phyloP scores from a whole-genome alignment of 1,140 invertebrate genomes.

The Helicoverpa armigera region DNA sequence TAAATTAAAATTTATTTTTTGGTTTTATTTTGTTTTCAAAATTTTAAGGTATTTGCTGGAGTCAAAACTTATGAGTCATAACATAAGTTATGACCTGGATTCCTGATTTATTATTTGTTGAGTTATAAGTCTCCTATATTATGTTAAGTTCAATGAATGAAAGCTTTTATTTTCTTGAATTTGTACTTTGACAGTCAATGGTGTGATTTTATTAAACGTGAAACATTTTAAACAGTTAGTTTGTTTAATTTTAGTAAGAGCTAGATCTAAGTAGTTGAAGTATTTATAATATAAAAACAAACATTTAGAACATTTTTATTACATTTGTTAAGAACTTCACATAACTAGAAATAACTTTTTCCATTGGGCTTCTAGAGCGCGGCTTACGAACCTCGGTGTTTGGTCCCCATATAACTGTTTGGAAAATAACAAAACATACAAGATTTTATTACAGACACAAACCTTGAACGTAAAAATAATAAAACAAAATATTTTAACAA shows the following conservation, averaged over 20 bases:
- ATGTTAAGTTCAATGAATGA: neutral
- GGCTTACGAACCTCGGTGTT: neutral
- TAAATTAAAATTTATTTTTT: slow-evolving; percentile 59
- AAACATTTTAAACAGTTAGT: neutral
- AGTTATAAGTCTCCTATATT: too few relatives aligned
- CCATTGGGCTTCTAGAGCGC: neutral
- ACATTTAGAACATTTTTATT: neutral
- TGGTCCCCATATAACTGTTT: slow-evolving; percentile 19
- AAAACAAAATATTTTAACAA: too few relatives aligned
- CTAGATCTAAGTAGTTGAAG: neutral
- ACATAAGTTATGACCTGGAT: too few relatives aligned
- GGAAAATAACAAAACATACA: neutral
- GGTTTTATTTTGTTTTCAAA: slow-evolving; percentile 62
- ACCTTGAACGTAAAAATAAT: neutral
- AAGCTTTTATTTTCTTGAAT: neutral
- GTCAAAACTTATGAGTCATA: neutral
- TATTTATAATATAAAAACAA: too few relatives aligned
- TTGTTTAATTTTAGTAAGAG: neutral
- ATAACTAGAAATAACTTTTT: slow-evolving; percentile 27
- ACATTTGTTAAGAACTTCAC: slow-evolving; percentile 16
- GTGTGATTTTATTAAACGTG: slow-evolving; percentile 8
- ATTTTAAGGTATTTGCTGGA: neutral
- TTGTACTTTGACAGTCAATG: neutral
- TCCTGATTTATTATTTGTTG: too few relatives aligned
- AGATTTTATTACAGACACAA: neutral